Conservation (phyloP, 2,888 invertebrate species). For the Palloptera scutellata region DNA sequence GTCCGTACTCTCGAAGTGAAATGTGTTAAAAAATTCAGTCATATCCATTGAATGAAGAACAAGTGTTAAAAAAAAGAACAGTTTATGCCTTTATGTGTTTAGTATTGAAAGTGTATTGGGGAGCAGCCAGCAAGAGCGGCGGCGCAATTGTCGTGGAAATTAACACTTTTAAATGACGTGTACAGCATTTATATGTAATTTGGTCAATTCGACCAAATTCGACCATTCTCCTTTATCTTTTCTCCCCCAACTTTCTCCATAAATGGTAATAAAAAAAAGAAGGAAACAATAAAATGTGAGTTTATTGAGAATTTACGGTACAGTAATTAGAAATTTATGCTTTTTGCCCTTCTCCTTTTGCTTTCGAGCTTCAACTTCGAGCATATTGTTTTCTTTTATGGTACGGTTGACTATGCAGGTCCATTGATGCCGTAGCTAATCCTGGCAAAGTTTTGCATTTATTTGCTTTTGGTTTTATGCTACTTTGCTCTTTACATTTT, state of each 20-base stretch:
- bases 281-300: no score
- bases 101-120: constrained; percentile 22
- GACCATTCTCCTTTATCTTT: no score
- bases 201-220: neutral
- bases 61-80: neutral
- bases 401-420: no score
- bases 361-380: no score
- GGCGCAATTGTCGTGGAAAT: constrained; percentile 22
- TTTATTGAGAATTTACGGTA: no score
- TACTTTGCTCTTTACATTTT: neutral
- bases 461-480: neutral
- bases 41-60: neutral
- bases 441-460: no score
- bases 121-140: neutral
- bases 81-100: neutral
- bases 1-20: neutral
- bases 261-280: no score
- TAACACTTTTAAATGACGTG: constrained; percentile 22
- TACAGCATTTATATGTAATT: constrained; percentile 15
- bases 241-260: no score
- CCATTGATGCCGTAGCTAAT: no score
- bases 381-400: no score
- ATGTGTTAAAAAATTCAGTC: neutral
- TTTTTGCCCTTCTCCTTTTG: no score
- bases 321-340: no score